These are phyloP conservation scores for Ochropleura plecta DNA, from an alignment of 2,888 invertebrate genomes.

Conservation along the genomic window DNA sequence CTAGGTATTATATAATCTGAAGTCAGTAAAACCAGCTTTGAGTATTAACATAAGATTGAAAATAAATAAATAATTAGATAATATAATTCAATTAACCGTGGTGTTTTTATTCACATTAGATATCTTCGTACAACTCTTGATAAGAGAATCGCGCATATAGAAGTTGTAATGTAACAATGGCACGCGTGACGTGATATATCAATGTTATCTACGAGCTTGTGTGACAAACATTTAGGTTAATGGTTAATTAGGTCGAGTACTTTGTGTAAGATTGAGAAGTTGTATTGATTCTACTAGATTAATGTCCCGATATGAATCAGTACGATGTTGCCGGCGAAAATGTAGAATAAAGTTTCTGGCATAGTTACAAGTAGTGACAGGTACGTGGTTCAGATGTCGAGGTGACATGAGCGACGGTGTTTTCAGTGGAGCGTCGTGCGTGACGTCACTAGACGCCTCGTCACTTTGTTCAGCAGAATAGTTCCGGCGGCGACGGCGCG, in stretches of 20 bases:
- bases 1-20: slow-evolving; percentile 13
- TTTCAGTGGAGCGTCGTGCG: slow-evolving; percentile 66
- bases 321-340: slow-evolving; percentile 52
- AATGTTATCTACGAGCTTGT: slow-evolving; percentile 78
- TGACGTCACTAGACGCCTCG: slow-evolving; percentile 80
- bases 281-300: slow-evolving; percentile 73
- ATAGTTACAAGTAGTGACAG: slow-evolving; percentile 68
- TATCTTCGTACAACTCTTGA: slow-evolving; percentile 58
- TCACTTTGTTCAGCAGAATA: slow-evolving; percentile 80
- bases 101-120: slow-evolving; percentile 58
- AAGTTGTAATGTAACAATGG: slow-evolving; percentile 80
- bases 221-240: slow-evolving; percentile 83
- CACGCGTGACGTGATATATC: slow-evolving; percentile 71
- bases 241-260: slow-evolving; percentile 85
- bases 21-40: slow-evolving; percentile 17
- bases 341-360: slow-evolving; percentile 61
- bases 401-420: slow-evolving; percentile 70
- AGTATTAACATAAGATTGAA: slow-evolving; percentile 12
- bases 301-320: slow-evolving; percentile 51
- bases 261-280: slow-evolving; percentile 71
- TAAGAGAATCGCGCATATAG: slow-evolving; percentile 76
- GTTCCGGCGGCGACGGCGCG: slow-evolving; percentile 62
- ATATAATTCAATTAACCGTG: slow-evolving; percentile 33
- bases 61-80: slow-evolving; percentile 24
- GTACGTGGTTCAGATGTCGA: slow-evolving; percentile 68